Percentiles rank a stretch among this genome's conserved stretches.
These are phyloP conservation scores for Ochropleura plecta DNA, from an alignment of 2,888 invertebrate species.

Conservation along the genomic window DNA sequence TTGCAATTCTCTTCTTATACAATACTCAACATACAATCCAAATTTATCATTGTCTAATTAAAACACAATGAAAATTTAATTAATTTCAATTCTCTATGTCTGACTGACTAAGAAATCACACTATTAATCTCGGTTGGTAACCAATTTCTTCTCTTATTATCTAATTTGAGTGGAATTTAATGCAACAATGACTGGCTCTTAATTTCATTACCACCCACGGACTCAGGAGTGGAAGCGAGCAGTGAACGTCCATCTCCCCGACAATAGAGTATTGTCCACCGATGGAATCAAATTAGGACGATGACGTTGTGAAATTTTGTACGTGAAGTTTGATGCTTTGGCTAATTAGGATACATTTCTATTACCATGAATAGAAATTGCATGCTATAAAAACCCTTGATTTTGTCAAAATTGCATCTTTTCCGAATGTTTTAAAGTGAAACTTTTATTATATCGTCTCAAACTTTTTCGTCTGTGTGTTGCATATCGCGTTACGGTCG, in stretches of 20 bases:
- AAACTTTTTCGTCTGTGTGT: no score
- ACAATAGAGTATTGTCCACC: constrained; percentile 83
- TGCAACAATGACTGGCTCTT: constrained; percentile 86
- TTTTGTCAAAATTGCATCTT: not conserved
- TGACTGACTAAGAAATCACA: constrained; percentile 70
- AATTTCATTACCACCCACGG: constrained; percentile 89
- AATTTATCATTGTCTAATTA: constrained; percentile 42
- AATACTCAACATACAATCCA: constrained; percentile 1
- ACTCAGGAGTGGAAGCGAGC: constrained; percentile 55
- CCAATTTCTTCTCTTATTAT: constrained; percentile 80
- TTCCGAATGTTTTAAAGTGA: not conserved
- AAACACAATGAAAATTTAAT: constrained; percentile 56
- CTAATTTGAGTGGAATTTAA: constrained; percentile 85
- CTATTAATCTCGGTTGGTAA: constrained; percentile 69
- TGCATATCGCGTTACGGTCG: no score
- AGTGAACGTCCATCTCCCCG: constrained; percentile 65
- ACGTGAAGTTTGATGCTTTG: constrained; percentile 64
- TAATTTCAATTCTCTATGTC: constrained; percentile 49
- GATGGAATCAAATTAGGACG: constrained; percentile 84
- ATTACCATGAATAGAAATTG: not conserved
- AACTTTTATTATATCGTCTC: no score
- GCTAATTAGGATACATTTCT: constrained; percentile 70
- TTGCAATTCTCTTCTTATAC: constrained; percentile 7
- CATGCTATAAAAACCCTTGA: not conserved
- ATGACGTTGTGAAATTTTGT: constrained; percentile 79